These are phyloP conservation scores for Lochmaea crataegi DNA, from an alignment of 2,888 invertebrate genomes.

Conservation along the genomic window DNA sequence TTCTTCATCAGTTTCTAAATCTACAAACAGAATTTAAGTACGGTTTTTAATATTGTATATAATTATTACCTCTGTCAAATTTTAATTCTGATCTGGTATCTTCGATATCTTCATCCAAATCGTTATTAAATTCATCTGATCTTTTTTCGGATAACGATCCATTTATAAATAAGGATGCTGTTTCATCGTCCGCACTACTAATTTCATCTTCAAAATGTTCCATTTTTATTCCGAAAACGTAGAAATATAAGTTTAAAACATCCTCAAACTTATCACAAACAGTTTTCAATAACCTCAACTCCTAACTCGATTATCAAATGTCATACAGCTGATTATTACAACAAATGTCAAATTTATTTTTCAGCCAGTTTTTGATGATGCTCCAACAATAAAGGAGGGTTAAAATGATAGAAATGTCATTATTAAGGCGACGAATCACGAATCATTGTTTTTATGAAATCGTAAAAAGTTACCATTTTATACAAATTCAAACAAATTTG, in stretches of 20 bases:
- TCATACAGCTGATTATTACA: slow-evolving; percentile 23
- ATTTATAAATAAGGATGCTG: slow-evolving; percentile 51
- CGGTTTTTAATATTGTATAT: background rate
- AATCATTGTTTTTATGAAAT: too few relatives aligned
- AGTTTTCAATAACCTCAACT: slow-evolving; percentile 35
- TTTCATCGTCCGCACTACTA: slow-evolving; percentile 57
- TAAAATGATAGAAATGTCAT: too few relatives aligned
- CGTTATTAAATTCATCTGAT: slow-evolving; percentile 45
- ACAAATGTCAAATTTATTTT: background rate
- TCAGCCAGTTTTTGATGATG: background rate
- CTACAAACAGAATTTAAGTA: slow-evolving; percentile 57
- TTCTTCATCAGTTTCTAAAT: slow-evolving; percentile 73
- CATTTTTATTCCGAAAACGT: slow-evolving; percentile 47
- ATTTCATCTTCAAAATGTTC: slow-evolving; percentile 55
- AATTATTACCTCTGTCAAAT: slow-evolving; percentile 75
- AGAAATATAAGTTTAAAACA: slow-evolving; percentile 17
- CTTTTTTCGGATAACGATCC: slow-evolving; percentile 50
- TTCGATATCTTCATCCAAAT: slow-evolving; percentile 56
- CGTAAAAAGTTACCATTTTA: too few relatives aligned
- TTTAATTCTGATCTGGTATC: slow-evolving; percentile 70
- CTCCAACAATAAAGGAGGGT: too few relatives aligned
- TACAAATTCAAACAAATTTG: too few relatives aligned
- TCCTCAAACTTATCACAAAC: slow-evolving; percentile 23
- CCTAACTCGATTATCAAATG: slow-evolving; percentile 21
- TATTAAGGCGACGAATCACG: too few relatives aligned